Conservation (phyloP, 2,797 vertebrate genomes). For the Pseudochromis fuscus region DNA sequence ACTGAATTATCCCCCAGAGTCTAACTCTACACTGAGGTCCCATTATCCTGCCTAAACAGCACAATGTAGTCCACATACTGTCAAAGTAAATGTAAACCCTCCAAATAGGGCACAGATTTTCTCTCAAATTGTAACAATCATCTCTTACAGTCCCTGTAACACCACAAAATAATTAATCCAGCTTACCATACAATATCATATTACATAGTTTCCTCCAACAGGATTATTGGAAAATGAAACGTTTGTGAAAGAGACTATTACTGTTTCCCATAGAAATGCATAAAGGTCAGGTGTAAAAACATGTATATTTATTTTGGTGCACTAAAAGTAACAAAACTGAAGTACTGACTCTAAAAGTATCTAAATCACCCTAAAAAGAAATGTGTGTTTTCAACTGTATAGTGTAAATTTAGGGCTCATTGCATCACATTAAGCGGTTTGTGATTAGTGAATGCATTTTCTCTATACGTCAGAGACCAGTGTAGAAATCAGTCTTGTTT, state of each 20-base stretch:
- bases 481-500: background rate
- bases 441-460: background rate
- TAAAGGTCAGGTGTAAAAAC: too few relatives aligned
- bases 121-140: too few relatives aligned
- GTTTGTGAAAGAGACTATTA: too few relatives aligned
- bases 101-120: too few relatives aligned
- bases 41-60: background rate
- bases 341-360: background rate
- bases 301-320: background rate
- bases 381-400: too few relatives aligned
- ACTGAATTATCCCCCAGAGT: slow-evolving; percentile 10
- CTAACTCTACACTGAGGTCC: background rate
- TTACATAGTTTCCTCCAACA: background rate
- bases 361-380: background rate
- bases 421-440: background rate
- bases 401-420: background rate
- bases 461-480: background rate
- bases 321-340: background rate
- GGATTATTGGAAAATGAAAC: too few relatives aligned
- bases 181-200: background rate
- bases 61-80: background rate
- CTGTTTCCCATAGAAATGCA: background rate
- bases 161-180: background rate
- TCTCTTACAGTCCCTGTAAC: background rate
- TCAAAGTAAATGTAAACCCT: background rate